phyloP scores from a whole-genome alignment of 2,113 vertebrate genomes.

The Ascaphus truei region DNA sequence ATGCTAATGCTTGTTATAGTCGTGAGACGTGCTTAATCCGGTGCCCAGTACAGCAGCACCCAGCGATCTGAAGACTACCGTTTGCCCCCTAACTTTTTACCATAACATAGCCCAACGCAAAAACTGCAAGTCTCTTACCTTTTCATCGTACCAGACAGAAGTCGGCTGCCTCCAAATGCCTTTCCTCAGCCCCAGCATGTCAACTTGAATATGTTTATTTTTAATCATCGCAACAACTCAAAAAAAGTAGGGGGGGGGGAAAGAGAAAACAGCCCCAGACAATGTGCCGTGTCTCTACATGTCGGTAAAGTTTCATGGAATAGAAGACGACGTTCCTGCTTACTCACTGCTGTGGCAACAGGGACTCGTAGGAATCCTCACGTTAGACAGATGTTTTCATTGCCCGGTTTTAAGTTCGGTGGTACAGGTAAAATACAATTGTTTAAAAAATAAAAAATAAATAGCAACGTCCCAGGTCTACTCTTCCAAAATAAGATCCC shows the following conservation, averaged over 20 bases:
- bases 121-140: slow-evolving; percentile 61
- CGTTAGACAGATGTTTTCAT: not conserved
- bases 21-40: too few species aligned
- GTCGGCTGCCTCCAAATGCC: slow-evolving; percentile 55
- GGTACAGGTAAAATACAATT: not conserved
- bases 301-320: slow-evolving; percentile 69
- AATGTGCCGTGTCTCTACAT: slow-evolving; percentile 69
- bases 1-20: too few species aligned
- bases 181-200: slow-evolving; percentile 61
- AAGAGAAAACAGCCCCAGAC: slow-evolving; percentile 29
- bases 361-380: not conserved
- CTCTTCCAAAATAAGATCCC: too few species aligned
- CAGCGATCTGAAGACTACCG: too few species aligned
- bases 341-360: slow-evolving; percentile 64
- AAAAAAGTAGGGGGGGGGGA: too few species aligned
- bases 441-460: slow-evolving; percentile 35
- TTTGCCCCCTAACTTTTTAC: too few species aligned
- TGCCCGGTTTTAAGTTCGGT: not conserved
- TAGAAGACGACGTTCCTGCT: slow-evolving; percentile 59
- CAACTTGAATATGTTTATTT: slow-evolving; percentile 30
- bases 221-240: slow-evolving; percentile 42
- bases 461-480: slow-evolving; percentile 48
- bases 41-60: too few species aligned
- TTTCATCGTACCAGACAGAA: slow-evolving; percentile 49
- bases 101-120: too few species aligned